A percentile compares a stretch with the other conserved stretches of the same genome.
Evolutionary conservation across 2,888 invertebrate species (phyloP).

Genomic region (Petrolisthes manimaculis): DNA sequence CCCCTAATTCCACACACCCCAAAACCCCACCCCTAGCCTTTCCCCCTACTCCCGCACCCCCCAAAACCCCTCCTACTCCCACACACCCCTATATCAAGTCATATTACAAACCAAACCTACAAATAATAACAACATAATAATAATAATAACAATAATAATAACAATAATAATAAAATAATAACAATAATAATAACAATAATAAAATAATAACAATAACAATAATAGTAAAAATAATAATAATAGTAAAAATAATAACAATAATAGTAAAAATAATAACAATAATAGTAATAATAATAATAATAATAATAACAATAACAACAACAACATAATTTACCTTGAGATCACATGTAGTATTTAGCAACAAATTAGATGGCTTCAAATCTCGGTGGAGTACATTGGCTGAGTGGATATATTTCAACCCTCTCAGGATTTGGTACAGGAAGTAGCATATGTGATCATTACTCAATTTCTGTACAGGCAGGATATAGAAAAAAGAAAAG

Average conservation of each 20-base stretch:
- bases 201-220: neutral
- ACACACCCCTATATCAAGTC: too few species aligned
- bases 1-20: too few species aligned
- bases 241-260: too few species aligned
- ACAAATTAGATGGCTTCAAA: conserved; percentile 96
- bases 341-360: conserved; percentile 99
- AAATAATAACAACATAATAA: neutral
- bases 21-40: too few species aligned
- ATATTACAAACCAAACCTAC: neutral
- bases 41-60: too few species aligned
- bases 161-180: neutral
- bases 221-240: neutral
- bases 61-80: too few species aligned
- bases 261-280: too few species aligned
- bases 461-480: conserved; percentile 86
- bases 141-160: too few species aligned
- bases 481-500: conserved; percentile 1
- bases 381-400: conserved; percentile 99
- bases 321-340: too few species aligned
- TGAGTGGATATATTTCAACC: conserved; percentile 99
- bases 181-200: neutral
- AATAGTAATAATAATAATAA: too few species aligned
- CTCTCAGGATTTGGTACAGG: conserved; percentile 94
- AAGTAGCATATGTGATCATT: conserved; percentile 99
- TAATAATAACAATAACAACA: too few species aligned